Evolutionary conservation across 2,113 vertebrate species (phyloP).

Genomic region (Empidonax alnorum): DNA sequence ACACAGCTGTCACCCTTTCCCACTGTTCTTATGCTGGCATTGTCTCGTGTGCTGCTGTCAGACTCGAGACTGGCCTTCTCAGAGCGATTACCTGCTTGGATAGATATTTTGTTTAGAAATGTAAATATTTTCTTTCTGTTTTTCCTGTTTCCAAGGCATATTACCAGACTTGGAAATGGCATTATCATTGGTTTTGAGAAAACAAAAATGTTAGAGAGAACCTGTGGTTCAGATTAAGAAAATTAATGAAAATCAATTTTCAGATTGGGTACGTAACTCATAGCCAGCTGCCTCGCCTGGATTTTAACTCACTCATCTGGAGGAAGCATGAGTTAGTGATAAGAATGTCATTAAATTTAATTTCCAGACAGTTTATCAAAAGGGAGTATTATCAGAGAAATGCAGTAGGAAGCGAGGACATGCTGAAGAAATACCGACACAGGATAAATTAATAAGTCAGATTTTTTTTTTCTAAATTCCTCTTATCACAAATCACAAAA

Average conservation of each 20-base stretch:
- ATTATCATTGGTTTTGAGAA: not conserved
- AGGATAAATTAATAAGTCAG: not conserved
- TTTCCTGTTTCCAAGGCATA: conserved; percentile 28
- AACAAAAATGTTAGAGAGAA: not conserved
- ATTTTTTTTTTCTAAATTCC: not conserved
- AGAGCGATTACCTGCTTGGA: conserved; percentile 32
- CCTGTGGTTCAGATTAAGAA: not conserved
- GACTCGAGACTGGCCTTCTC: not conserved
- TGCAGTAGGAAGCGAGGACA: not conserved
- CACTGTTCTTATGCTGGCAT: not conserved
- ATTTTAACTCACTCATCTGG: not conserved
- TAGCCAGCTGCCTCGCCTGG: not conserved
- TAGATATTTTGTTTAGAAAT: conserved; percentile 20
- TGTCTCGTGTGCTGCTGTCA: conserved; percentile 24
- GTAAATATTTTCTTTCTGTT: conserved; percentile 16
- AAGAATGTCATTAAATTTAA: not conserved
- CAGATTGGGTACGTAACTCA: not conserved
- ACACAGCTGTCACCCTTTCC: not conserved
- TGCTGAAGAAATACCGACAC: not conserved
- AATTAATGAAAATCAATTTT: not conserved
- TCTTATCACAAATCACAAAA: not conserved
- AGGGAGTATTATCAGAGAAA: not conserved
- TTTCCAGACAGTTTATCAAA: not conserved
- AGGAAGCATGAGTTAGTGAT: not conserved
- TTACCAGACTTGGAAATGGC: not conserved